Evolutionary conservation across 1,140 invertebrate genomes (phyloP).

Genomic region (Triops longicaudatus): DNA sequence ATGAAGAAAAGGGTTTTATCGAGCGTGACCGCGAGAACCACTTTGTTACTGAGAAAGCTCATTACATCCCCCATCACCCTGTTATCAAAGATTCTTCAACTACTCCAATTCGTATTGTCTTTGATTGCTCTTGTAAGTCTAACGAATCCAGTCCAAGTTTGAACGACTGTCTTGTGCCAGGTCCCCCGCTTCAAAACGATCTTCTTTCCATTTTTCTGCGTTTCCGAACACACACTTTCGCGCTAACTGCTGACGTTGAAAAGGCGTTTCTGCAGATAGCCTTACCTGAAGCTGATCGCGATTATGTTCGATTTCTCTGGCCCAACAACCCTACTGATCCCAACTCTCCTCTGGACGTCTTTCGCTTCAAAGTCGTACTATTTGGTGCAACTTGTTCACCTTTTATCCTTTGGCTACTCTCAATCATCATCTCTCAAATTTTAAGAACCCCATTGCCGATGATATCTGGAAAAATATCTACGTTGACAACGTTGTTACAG

Average conservation of each 20-base stretch:
- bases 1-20: too few species aligned
- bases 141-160: not conserved
- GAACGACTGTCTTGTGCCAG: constrained; percentile 25
- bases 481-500: constrained; percentile 17
- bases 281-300: constrained; percentile 21
- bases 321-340: not conserved
- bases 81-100: constrained; percentile 31
- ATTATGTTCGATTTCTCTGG: constrained; percentile 33
- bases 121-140: constrained; percentile 31
- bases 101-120: constrained; percentile 32
- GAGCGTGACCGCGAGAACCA: not conserved
- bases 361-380: not conserved
- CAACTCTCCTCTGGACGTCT: not conserved
- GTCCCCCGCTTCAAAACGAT: constrained; percentile 30
- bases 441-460: too few species aligned
- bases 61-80: constrained; percentile 33
- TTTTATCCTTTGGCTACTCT: constrained; percentile 16
- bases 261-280: constrained; percentile 38
- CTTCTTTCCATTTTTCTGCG: constrained; percentile 31
- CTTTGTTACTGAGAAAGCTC: not conserved
- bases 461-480: too few species aligned
- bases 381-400: not conserved
- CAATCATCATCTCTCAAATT: too few species aligned
- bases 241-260: constrained; percentile 37
- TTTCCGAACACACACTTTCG: constrained; percentile 33